Conservation (phyloP, 2,797 vertebrate species). For the Benthosema pterotum region DNA sequence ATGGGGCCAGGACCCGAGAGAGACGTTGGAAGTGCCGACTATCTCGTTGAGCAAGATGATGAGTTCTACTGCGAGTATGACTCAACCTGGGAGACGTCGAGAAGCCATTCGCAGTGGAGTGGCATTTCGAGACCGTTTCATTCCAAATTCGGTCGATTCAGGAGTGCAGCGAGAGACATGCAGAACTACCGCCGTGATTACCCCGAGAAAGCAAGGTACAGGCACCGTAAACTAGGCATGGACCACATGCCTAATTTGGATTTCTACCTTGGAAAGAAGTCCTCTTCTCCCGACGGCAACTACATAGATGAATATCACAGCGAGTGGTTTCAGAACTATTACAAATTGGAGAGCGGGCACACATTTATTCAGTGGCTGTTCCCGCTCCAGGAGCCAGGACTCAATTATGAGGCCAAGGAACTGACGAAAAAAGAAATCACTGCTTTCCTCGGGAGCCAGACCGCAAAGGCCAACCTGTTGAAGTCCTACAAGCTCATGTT, state of each 20-base stretch:
- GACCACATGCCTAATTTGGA: conserved; percentile 77
- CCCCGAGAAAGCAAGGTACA: conserved; percentile 69
- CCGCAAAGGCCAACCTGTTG: conserved; percentile 75
- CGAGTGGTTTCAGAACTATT: conserved; percentile 75
- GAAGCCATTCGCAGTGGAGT: rapidly evolving
- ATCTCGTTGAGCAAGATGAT: conserved; percentile 35
- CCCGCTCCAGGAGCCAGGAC: conserved; percentile 88
- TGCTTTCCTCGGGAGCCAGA: conserved; percentile 72
- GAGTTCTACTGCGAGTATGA: conserved; percentile 76
- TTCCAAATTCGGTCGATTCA: conserved; percentile 69
- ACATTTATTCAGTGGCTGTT: conserved; percentile 96
- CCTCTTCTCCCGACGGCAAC: conserved; percentile 75
- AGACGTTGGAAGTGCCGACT: not conserved
- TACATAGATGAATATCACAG: conserved; percentile 78
- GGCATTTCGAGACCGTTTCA: rapidly evolving
- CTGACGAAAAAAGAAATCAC: conserved; percentile 84
- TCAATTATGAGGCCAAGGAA: conserved; percentile 82
- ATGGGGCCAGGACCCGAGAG: too few species aligned
- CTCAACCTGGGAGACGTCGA: conserved; percentile 87
- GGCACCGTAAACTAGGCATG: too few species aligned
- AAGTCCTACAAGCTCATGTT: conserved; percentile 91
- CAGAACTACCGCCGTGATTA: conserved; percentile 83
- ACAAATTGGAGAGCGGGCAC: conserved; percentile 84
- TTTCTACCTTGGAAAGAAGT: conserved; percentile 85
- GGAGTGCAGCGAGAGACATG: conserved; percentile 83